phyloP scores from a whole-genome alignment of 2,113 vertebrate genomes.

The Naja naja region DNA sequence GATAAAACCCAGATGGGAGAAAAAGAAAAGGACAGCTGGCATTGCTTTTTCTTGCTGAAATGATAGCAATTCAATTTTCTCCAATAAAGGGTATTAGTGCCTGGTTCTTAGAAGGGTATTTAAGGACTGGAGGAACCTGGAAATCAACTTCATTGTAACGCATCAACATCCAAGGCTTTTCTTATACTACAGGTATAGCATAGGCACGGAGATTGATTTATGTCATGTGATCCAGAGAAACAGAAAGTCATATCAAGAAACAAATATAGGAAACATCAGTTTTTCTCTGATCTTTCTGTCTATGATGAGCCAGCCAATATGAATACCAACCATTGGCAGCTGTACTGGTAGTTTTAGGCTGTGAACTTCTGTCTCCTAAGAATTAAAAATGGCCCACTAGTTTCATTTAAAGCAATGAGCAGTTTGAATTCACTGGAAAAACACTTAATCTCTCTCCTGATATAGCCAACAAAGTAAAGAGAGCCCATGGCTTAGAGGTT shows the following conservation, averaged over 20 bases:
- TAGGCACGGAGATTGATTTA: neutral
- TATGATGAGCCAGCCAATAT: neutral
- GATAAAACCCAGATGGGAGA: conserved; percentile 39
- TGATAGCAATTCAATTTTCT: conserved; percentile 20
- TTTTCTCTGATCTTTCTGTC: conserved; percentile 3
- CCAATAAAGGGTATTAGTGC: conserved; percentile 23
- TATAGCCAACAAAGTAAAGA: no score
- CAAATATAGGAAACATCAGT: neutral
- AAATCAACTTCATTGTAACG: neutral
- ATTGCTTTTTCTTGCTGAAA: conserved; percentile 31
- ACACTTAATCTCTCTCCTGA: no score
- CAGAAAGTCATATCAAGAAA: neutral
- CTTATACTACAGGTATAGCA: neutral
- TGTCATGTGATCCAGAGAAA: conserved; percentile 6
- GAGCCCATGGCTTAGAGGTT: no score
- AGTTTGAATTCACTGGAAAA: neutral
- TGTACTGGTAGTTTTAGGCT: neutral
- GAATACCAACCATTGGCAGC: neutral
- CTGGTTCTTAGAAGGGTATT: conserved; percentile 30
- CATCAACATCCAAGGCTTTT: neutral
- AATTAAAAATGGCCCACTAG: conserved; percentile 1
- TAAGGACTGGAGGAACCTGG: neutral
- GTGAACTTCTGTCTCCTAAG: neutral
- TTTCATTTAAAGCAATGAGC: neutral
- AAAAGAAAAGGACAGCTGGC: conserved; percentile 19